phyloP scores from a whole-genome alignment of 2,797 vertebrate species.

The Acipenser ruthenus region DNA sequence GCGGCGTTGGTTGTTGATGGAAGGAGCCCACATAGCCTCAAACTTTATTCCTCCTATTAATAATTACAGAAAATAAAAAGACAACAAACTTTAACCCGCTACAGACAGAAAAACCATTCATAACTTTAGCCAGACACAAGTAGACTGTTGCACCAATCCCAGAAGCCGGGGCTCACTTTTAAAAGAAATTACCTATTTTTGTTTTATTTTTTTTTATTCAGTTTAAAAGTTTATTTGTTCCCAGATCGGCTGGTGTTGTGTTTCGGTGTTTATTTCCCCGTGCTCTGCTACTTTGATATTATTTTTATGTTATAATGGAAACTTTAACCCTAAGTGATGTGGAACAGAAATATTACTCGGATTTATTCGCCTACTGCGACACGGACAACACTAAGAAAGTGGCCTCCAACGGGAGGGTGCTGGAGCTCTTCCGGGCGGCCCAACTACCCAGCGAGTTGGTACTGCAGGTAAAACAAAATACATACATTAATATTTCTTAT shows the following conservation, averaged over 20 bases:
- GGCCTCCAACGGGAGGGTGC: slow-evolving; percentile 83
- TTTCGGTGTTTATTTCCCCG: background rate
- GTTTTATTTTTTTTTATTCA: background rate
- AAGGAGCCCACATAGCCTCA: slow-evolving; percentile 59
- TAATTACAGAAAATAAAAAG: slow-evolving; percentile 25
- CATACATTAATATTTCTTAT: no score
- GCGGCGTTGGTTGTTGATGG: slow-evolving; percentile 61
- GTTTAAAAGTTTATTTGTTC: background rate
- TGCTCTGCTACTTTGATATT: slow-evolving; percentile 25
- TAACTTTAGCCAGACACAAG: background rate
- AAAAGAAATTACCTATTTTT: background rate
- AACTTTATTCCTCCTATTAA: slow-evolving; percentile 62
- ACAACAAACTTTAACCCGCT: slow-evolving; percentile 6
- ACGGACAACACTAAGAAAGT: slow-evolving; percentile 96
- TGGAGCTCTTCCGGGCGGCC: slow-evolving; percentile 93
- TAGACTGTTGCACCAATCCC: slow-evolving; percentile 23
- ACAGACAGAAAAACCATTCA: background rate
- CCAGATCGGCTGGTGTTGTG: background rate
- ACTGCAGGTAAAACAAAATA: slow-evolving; percentile 69
- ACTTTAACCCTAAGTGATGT: slow-evolving; percentile 88
- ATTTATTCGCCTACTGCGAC: slow-evolving; percentile 93
- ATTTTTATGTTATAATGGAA: slow-evolving; percentile 70
- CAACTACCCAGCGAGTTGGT: slow-evolving; percentile 92
- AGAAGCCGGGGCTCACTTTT: slow-evolving; percentile 34
- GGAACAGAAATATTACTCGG: slow-evolving; percentile 95